phyloP scores from a whole-genome alignment of 1,140 invertebrate genomes.

The Drosophila repletoides region DNA sequence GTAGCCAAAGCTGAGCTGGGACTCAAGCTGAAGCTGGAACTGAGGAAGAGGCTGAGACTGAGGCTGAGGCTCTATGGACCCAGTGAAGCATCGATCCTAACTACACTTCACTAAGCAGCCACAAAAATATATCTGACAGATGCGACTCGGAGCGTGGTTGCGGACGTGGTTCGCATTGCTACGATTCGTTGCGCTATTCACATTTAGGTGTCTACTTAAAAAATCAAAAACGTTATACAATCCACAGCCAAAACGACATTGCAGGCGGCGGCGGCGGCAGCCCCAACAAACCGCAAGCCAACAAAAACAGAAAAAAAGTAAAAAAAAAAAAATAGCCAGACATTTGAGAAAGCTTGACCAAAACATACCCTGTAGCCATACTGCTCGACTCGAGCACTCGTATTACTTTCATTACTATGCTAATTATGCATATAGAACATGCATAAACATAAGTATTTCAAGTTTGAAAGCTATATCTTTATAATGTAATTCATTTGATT shows the following conservation, averaged over 20 bases:
- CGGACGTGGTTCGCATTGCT: conserved; percentile 51
- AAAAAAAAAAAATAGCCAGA: neutral
- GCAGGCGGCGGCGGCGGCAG: conserved; percentile 16
- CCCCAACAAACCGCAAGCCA: conserved; percentile 31
- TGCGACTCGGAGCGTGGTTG: conserved; percentile 52
- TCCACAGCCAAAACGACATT: conserved; percentile 48
- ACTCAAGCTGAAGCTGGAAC: conserved; percentile 40
- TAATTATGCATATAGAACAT: no score
- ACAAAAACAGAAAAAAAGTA: conserved; percentile 10
- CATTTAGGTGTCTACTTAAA: conserved; percentile 80
- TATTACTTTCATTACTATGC: no score
- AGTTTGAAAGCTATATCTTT: no score
- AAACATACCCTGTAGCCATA: conserved; percentile 18
- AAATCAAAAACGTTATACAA: conserved; percentile 79
- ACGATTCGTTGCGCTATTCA: conserved; percentile 79
- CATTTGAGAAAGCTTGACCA: neutral
- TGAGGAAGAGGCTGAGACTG: neutral
- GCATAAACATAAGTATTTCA: no score
- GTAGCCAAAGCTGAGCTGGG: conserved; percentile 20
- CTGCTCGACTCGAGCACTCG: no score
- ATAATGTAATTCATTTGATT: no score
- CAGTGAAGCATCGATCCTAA: conserved; percentile 64
- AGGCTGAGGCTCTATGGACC: conserved; percentile 30
- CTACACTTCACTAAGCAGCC: conserved; percentile 75
- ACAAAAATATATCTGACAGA: conserved; percentile 79